Base-by-base conservation (phyloP, 2,888 invertebrate genomes). In the Biston stratarius region DNA sequence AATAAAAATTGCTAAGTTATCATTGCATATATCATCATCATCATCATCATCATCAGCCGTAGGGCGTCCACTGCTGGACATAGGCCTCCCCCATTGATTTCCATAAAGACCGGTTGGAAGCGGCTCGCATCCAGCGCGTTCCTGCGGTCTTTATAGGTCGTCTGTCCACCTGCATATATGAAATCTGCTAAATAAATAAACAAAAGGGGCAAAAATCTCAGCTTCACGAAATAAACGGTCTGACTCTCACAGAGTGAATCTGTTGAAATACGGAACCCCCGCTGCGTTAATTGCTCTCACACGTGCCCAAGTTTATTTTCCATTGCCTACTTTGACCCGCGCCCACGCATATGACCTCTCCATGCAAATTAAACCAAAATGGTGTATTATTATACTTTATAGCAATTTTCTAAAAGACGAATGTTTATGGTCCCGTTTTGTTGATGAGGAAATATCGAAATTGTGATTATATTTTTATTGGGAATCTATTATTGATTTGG, bases 341-440 rank as follows among this genome's bases (percentile, higher is more conserved):
- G 75, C 85, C 85, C 64, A 84, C 85, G 81, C 79, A 64, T 5
- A 0, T 57, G 77, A 83, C 80, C 82, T 63, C 67, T 53, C 72
- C 76, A 86, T 86, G 83, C 80, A 83, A 86, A 83, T 78, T 48
- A 71, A 42, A 40, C 49, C 48, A 65, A 71, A 63, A 72, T 72
- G 73, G 67, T 71, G 73, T 74, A 73, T 74, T 71, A 74, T 72
- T n/a, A 64, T 66, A 64, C 71, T 72, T 75, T 73, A 75, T 71
- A 60, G 66, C 66, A 69, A 69, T 73, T 72, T 73, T 73, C 71
- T 72, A 70, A 47, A 64, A 70, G 70, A 75, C 61, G 61, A 61
- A 71, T 69, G 64, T 73, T 73, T 73, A 73, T 73, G 69, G 70
- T 69, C 69, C 60, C 57, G 67, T 61, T 70, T 72, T 73, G 58